Evolutionary conservation across 2,888 invertebrate genomes (phyloP).

Genomic region (Drosophila multiciliata): DNA sequence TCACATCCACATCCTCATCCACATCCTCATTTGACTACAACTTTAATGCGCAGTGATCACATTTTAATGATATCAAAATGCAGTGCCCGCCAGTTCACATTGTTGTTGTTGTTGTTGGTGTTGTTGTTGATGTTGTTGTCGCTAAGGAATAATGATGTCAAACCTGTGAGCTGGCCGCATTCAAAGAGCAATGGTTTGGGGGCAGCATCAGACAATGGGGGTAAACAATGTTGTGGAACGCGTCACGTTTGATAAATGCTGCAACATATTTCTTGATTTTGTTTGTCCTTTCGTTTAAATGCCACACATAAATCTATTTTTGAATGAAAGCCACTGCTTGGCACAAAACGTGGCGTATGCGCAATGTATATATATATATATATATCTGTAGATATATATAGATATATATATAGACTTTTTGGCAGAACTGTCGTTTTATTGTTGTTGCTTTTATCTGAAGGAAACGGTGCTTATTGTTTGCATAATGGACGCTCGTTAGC

Average conservation of each 20-base stretch:
- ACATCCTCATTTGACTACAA: slow-evolving; percentile 68
- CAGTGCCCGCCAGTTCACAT: slow-evolving; percentile 51
- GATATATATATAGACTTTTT: slow-evolving; percentile 31
- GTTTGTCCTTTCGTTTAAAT: slow-evolving; percentile 72
- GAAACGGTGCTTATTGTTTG: slow-evolving; percentile 79
- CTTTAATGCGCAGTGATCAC: slow-evolving; percentile 81
- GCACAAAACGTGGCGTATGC: slow-evolving; percentile 64
- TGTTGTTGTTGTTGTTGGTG: slow-evolving; percentile 22
- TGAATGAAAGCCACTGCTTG: slow-evolving; percentile 70
- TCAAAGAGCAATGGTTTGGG: neutral
- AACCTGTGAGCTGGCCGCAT: slow-evolving; percentile 24
- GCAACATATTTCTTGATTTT: slow-evolving; percentile 68
- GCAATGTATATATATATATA: slow-evolving; percentile 37
- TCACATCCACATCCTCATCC: slow-evolving; percentile 19
- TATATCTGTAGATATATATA: no score
- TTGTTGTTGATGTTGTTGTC: slow-evolving; percentile 11
- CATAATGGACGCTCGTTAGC: slow-evolving; percentile 83
- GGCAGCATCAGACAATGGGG: slow-evolving; percentile 13
- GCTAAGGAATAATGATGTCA: slow-evolving; percentile 64
- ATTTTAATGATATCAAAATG: slow-evolving; percentile 81
- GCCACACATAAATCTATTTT: slow-evolving; percentile 82
- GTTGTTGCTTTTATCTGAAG: slow-evolving; percentile 59
- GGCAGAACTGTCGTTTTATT: slow-evolving; percentile 29
- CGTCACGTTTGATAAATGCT: slow-evolving; percentile 77
- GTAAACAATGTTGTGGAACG: slow-evolving; percentile 55